phyloP scores from a whole-genome alignment of 2,113 vertebrate genomes.

The Sceloporus undulatus region DNA sequence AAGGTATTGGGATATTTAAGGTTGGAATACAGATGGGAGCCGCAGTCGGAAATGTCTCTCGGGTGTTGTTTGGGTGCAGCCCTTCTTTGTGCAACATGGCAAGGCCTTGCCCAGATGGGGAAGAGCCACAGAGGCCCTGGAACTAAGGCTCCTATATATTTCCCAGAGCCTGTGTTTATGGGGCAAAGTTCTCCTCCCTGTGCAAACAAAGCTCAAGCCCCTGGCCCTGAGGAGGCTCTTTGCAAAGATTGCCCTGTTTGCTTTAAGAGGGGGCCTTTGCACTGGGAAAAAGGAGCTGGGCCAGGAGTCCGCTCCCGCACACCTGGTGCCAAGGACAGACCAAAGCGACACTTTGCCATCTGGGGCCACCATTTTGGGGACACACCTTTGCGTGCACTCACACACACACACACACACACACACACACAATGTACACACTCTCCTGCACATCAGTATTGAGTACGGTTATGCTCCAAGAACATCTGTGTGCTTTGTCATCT shows the following conservation, averaged over 20 bases:
- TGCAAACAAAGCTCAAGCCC: constrained; percentile 69
- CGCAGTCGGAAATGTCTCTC: not conserved
- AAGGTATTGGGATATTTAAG: no score
- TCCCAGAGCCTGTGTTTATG: constrained; percentile 52
- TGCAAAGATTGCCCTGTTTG: constrained; percentile 65
- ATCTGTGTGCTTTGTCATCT: no score
- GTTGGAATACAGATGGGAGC: not conserved
- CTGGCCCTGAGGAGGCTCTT: constrained; percentile 63
- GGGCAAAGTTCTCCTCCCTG: constrained; percentile 68
- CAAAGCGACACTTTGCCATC: no score
- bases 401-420: no score
- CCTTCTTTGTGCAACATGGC: not conserved
- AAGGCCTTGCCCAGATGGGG: no score
- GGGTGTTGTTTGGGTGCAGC: no score
- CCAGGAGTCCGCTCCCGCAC: no score
- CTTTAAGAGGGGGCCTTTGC: constrained; percentile 67
- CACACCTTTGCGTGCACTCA: no score
- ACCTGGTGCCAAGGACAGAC: not conserved
- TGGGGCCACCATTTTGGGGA: no score
- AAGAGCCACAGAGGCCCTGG: not conserved
- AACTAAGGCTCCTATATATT: not conserved
- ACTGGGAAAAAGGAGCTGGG: not conserved
- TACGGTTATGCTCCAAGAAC: no score
- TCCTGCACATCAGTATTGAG: no score
- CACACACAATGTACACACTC: no score